Evolutionary conservation across 2,797 vertebrate species (phyloP), one percentile per base, ranked within the genome.

Genomic region (Nannoperca obscura): DNA sequence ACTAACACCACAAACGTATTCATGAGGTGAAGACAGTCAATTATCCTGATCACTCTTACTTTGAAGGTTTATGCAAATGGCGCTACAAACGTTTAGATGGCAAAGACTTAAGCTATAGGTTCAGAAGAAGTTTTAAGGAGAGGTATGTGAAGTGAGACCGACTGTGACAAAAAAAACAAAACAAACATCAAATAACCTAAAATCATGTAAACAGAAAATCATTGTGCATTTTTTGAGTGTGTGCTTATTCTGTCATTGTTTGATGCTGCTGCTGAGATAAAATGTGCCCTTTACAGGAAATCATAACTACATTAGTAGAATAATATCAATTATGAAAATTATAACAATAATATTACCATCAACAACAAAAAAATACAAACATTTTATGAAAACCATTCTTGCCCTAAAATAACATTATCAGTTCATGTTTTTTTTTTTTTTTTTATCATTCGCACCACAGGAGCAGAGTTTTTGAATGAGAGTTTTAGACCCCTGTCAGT

Each of bases 271-370:
- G 91, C 91, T 91, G 92, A 92, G 87, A 94, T 92, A 91, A 90
- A 93, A 95, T 95, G 94, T 95, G 94, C 94, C 94, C 94, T 94
- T 95, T 90, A 93, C 92, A 94, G 93, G 89, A 94, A 93, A 94
- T 90, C 88, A 93, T 89, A 90, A 92, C 93, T 93, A 94, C 91
- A 93, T 93, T 87, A 91, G 83, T 90, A 90, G 81, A 92, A 93
- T 92, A 90, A 88, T 91, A 94, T 91, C 90, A 92, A 91, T 92
- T 90, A 93, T 93, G 92, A 93, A 91, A 94, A 94, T 93, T 82
- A 94, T 86, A 93, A 92, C 87, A 94, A 93, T 86, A 89, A 93
- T 90, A 94, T 91, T 87, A 93, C 86, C 86, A 89, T 88, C 86
- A 86, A 82, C 86, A 89, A 90, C 81, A 89, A 91, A 93, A 92